A percentile compares a stretch with the other conserved stretches of the same genome.
These are phyloP conservation scores for Serinus canaria DNA, from an alignment of 2,113 vertebrate genomes.

Conservation along the genomic window DNA sequence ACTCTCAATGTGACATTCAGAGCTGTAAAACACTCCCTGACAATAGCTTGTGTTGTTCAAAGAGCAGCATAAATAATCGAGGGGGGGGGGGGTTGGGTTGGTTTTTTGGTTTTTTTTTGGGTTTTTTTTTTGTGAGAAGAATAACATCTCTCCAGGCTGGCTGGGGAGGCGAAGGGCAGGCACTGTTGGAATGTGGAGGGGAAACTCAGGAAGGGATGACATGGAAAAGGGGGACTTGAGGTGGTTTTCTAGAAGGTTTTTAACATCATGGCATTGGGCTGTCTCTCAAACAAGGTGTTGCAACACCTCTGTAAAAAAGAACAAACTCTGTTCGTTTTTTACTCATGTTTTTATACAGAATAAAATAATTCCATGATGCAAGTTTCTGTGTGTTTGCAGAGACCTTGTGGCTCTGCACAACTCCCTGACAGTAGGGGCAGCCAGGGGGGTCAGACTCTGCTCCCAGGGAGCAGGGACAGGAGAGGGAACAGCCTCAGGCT, in stretches of 20 bases:
- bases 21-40: conserved; percentile 36
- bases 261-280: fast-evolving
- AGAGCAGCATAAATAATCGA: background rate
- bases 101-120: too few relatives aligned
- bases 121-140: background rate
- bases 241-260: background rate
- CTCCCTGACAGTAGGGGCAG: background rate
- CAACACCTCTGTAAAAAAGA: background rate
- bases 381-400: background rate
- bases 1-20: conserved; percentile 61
- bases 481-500: fast-evolving
- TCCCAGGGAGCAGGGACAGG: background rate
- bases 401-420: background rate
- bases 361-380: background rate
- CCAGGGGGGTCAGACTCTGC: fast-evolving
- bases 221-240: background rate
- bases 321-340: background rate
- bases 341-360: fast-evolving
- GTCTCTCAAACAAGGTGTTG: background rate
- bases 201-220: background rate
- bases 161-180: fast-evolving
- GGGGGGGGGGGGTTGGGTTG: background rate
- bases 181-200: background rate
- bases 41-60: conserved; percentile 55
- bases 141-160: background rate